These are phyloP conservation scores for Penaeus monodon DNA, from an alignment of 2,888 invertebrate species.

Conservation along the genomic window DNA sequence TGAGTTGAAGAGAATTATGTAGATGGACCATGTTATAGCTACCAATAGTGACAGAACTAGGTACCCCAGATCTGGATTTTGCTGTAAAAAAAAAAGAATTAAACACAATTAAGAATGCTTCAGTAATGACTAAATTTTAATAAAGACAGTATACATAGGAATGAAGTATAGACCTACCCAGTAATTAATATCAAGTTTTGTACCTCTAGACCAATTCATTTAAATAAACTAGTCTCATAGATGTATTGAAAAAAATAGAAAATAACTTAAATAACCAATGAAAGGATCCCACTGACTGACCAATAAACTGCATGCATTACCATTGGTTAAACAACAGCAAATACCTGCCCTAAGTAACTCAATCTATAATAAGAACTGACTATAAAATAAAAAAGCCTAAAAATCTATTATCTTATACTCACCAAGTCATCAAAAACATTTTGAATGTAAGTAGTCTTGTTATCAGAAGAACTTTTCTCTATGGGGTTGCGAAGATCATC, in stretches of 20 bases:
- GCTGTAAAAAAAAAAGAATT: slow-evolving; percentile 28
- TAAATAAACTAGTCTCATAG: too few relatives aligned
- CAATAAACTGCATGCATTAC: too few relatives aligned
- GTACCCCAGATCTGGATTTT: slow-evolving; percentile 60
- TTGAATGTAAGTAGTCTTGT: not conserved
- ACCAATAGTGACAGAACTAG: slow-evolving; percentile 61
- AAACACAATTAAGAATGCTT: not conserved
- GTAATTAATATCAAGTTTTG: too few relatives aligned
- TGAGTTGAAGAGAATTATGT: slow-evolving; percentile 95
- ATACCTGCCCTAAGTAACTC: not conserved
- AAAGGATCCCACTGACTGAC: too few relatives aligned
- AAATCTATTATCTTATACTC: not conserved
- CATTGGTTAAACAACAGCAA: too few relatives aligned
- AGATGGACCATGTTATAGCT: slow-evolving; percentile 83
- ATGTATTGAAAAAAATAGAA: too few relatives aligned
- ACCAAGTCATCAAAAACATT: not conserved
- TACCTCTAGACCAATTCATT: too few relatives aligned
- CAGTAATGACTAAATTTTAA: not conserved
- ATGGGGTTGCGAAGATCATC: not conserved
- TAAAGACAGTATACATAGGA: too few relatives aligned
- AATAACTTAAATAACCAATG: too few relatives aligned
- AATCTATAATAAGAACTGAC: not conserved
- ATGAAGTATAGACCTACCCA: too few relatives aligned
- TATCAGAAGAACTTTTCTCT: not conserved
- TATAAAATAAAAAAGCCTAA: not conserved